A percentile compares a stretch with the other conserved stretches of the same genome.
Evolutionary conservation across 1,140 invertebrate species (phyloP).

Genomic region (Pachyrhynchus sulphureomaculatus): DNA sequence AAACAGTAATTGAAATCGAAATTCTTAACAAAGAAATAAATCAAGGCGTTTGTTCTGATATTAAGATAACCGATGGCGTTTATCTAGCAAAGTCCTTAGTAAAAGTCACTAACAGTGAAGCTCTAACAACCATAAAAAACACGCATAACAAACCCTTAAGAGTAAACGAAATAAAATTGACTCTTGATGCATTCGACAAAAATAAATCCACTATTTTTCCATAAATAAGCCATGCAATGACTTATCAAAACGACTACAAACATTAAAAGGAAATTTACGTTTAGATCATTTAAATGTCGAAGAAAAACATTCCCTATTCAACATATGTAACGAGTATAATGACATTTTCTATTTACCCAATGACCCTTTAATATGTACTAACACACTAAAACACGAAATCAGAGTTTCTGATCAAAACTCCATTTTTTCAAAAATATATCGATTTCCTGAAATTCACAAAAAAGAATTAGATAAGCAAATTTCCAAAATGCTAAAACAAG

Average conservation of each 20-base stretch:
- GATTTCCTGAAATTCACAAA: constrained; percentile 47
- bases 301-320: constrained; percentile 4
- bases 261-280: constrained; percentile 13
- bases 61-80: constrained; percentile 14
- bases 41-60: constrained; percentile 18
- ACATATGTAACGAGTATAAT: constrained; percentile 31
- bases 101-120: constrained; percentile 17
- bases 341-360: constrained; percentile 35
- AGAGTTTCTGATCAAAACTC: constrained; percentile 28
- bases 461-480: constrained; percentile 46
- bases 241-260: background rate
- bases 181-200: constrained; percentile 17
- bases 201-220: constrained; percentile 2
- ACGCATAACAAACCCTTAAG: constrained; percentile 1
- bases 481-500: background rate
- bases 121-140: constrained; percentile 24
- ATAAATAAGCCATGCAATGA: background rate
- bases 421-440: constrained; percentile 41
- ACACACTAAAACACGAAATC: constrained; percentile 39
- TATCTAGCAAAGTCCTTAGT: constrained; percentile 24
- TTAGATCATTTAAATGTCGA: constrained; percentile 30
- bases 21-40: constrained; percentile 18
- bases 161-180: background rate
- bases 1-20: constrained; percentile 20
- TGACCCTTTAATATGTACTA: constrained; percentile 28